A percentile compares a stretch with the other conserved stretches of the same genome.
phyloP scores from a whole-genome alignment of 2,888 invertebrate species.

The Chrysopilus asiliformis region DNA sequence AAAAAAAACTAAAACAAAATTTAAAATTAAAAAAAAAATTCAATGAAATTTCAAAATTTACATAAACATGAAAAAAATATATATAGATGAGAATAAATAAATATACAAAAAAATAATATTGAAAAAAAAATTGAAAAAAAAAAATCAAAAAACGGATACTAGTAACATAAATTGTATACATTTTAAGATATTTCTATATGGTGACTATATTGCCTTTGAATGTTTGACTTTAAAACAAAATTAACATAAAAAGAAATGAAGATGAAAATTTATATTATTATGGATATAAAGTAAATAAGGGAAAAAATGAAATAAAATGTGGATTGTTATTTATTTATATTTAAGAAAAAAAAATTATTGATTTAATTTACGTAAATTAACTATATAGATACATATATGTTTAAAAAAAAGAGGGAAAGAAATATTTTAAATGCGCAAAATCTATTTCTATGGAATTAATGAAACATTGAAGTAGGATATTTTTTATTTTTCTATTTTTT shows the following conservation, averaged over 20 bases:
- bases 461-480: too few relatives aligned
- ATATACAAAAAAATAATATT: neutral
- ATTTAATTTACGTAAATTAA: too few relatives aligned
- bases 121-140: slow-evolving; percentile 1
- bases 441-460: too few relatives aligned
- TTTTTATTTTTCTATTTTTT: too few relatives aligned
- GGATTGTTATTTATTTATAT: slow-evolving; percentile 10
- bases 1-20: too few relatives aligned
- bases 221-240: slow-evolving; percentile 13
- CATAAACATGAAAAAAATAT: slow-evolving; percentile 5
- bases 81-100: slow-evolving; percentile 6
- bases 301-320: slow-evolving; percentile 7
- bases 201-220: slow-evolving; percentile 16
- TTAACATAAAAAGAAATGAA: slow-evolving; percentile 8
- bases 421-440: too few relatives aligned
- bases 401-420: too few relatives aligned
- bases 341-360: slow-evolving; percentile 4
- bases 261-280: slow-evolving; percentile 5
- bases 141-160: slow-evolving; percentile 7
- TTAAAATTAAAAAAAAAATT: slow-evolving; percentile 2
- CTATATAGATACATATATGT: too few relatives aligned
- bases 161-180: slow-evolving; percentile 13
- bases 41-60: slow-evolving; percentile 2
- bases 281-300: slow-evolving; percentile 5
- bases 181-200: slow-evolving; percentile 12